phyloP scores from a whole-genome alignment of 2,888 invertebrate genomes.

The Dicycla oo region DNA sequence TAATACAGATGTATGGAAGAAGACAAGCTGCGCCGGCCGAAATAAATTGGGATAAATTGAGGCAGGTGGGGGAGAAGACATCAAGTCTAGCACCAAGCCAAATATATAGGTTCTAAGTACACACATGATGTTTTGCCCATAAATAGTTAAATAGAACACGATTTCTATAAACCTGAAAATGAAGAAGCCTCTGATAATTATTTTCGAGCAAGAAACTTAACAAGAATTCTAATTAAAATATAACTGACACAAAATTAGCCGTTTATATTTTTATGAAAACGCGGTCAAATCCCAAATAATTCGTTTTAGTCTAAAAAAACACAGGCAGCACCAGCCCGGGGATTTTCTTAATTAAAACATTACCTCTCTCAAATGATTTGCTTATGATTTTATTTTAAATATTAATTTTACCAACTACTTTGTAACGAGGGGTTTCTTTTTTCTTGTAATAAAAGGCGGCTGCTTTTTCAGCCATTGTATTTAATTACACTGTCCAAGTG shows the following conservation, averaged over 20 bases:
- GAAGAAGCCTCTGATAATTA: neutral
- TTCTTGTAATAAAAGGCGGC: neutral
- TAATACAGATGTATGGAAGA: neutral
- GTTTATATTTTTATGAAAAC: constrained; percentile 35
- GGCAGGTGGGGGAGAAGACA: too few relatives aligned
- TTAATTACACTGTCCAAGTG: too few relatives aligned
- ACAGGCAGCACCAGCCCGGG: constrained; percentile 23
- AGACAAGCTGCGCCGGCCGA: neutral
- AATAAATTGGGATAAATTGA: neutral
- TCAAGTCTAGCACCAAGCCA: neutral
- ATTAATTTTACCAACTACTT: neutral
- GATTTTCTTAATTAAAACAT: constrained; percentile 40
- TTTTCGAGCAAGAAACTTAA: neutral
- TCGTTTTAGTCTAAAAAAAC: constrained; percentile 32
- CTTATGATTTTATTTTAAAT: neutral
- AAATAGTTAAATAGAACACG: neutral
- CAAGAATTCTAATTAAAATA: constrained; percentile 26
- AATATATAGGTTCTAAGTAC: neutral
- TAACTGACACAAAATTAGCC: constrained; percentile 21
- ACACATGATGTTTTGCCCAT: neutral
- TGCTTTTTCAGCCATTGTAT: too few relatives aligned
- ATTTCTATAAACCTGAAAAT: neutral
- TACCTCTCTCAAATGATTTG: constrained; percentile 8
- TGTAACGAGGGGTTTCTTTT: neutral
- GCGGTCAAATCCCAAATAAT: constrained; percentile 30